phyloP scores from a whole-genome alignment of 2,113 vertebrate species.

The Sorex araneus region DNA sequence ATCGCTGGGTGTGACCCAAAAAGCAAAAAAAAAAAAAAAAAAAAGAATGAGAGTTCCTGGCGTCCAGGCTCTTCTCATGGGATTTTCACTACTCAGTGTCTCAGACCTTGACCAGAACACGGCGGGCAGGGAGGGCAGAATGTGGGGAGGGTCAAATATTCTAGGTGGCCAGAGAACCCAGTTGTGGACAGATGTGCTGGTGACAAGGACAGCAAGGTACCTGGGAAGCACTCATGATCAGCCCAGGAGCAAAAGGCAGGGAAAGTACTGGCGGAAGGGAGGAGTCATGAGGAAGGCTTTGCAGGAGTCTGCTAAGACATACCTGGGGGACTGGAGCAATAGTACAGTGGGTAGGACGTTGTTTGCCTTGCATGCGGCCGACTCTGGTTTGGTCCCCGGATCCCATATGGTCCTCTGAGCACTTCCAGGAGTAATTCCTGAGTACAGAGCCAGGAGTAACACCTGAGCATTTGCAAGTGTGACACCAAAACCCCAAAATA shows the following conservation, averaged over 20 bases:
- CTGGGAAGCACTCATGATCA: background rate
- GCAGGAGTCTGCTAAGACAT: background rate
- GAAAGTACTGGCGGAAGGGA: background rate
- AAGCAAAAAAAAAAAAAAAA: no score
- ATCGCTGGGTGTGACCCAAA: no score
- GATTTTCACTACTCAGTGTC: background rate
- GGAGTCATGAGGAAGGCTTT: background rate
- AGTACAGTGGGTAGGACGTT: no score
- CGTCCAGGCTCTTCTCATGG: no score
- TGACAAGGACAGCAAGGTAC: background rate
- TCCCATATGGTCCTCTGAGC: no score
- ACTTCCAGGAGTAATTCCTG: no score
- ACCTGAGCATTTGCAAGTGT: no score
- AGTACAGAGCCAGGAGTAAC: no score
- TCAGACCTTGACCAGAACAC: background rate
- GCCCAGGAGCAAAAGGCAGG: background rate
- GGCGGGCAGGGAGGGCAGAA: background rate
- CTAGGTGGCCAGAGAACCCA: background rate
- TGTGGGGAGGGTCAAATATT: background rate
- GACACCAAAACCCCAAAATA: no score
- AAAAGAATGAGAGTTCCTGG: no score
- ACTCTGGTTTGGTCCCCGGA: no score
- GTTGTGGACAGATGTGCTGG: background rate
- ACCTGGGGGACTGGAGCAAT: background rate
- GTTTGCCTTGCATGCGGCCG: no score